Conservation (phyloP, 2,113 vertebrate species). For the Caranx melampygus region DNA sequence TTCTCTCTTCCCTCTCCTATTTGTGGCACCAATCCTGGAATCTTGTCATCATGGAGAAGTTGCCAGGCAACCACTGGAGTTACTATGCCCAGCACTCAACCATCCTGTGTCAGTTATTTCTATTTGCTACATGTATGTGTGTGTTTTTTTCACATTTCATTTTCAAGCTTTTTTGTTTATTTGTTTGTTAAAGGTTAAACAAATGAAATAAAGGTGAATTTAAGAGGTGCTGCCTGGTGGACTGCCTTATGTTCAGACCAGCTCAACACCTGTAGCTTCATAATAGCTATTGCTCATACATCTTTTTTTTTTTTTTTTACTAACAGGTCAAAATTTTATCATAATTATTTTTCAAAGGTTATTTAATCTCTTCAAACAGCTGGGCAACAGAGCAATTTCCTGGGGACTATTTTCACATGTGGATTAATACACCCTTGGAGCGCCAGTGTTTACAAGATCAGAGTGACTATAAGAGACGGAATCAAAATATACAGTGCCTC, state of each 20-base stretch:
- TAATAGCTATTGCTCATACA: too few relatives aligned
- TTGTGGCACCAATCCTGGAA: background rate
- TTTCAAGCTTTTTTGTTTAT: background rate
- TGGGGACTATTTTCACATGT: too few relatives aligned
- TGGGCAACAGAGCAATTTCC: too few relatives aligned
- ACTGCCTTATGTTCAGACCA: background rate
- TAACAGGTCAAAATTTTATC: too few relatives aligned
- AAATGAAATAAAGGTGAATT: background rate
- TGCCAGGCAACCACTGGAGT: slow-evolving; percentile 2
- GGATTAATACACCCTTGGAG: too few relatives aligned
- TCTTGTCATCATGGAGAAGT: background rate
- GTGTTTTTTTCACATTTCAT: background rate
- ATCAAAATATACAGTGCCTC: too few relatives aligned
- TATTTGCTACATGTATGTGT: background rate
- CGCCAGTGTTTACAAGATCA: too few relatives aligned
- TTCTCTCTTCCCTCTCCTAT: background rate
- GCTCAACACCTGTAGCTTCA: too few relatives aligned
- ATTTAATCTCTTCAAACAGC: too few relatives aligned
- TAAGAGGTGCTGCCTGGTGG: background rate
- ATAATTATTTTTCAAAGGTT: too few relatives aligned
- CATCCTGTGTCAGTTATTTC: background rate
- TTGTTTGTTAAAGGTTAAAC: background rate
- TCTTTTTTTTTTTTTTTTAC: too few relatives aligned
- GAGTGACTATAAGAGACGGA: too few relatives aligned
- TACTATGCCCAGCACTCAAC: background rate